Evolutionary conservation across 1,140 invertebrate genomes (phyloP).

Genomic region (Solenopsis invicta): DNA sequence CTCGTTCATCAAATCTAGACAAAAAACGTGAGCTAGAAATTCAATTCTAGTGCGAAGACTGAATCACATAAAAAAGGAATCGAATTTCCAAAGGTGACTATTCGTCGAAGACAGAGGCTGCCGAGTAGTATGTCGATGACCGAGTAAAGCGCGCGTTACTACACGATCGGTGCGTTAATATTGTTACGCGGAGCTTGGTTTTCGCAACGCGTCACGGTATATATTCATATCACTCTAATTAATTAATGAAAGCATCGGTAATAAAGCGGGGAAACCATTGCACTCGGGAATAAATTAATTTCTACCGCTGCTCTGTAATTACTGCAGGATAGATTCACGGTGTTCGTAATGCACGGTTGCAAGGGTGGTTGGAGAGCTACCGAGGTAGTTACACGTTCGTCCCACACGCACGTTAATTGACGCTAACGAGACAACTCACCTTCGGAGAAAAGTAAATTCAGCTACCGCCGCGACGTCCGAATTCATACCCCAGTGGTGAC

Average conservation of each 20-base stretch:
- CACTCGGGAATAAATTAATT: neutral
- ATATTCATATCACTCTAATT: neutral
- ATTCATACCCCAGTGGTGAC: conserved; percentile 68
- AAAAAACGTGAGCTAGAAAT: neutral
- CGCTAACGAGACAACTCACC: conserved; percentile 55
- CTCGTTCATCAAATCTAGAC: neutral
- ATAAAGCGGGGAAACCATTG: neutral
- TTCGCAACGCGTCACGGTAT: neutral
- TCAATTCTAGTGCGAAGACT: neutral
- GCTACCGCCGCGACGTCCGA: conserved; percentile 57
- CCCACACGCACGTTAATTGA: neutral
- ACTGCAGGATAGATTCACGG: neutral
- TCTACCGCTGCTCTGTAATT: neutral
- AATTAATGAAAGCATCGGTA: neutral
- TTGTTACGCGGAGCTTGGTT: neutral
- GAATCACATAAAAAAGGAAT: neutral
- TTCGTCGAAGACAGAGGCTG: neutral
- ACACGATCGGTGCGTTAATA: neutral
- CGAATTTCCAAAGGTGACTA: neutral
- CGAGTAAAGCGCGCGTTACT: neutral
- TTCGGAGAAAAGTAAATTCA: conserved; percentile 52
- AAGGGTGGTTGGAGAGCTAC: neutral
- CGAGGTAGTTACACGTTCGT: neutral
- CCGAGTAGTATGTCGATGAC: neutral
- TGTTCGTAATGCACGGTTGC: conserved; percentile 16